Evolutionary conservation across 2,797 vertebrate genomes (phyloP).

Genomic region (Tokudaia muenninki): DNA sequence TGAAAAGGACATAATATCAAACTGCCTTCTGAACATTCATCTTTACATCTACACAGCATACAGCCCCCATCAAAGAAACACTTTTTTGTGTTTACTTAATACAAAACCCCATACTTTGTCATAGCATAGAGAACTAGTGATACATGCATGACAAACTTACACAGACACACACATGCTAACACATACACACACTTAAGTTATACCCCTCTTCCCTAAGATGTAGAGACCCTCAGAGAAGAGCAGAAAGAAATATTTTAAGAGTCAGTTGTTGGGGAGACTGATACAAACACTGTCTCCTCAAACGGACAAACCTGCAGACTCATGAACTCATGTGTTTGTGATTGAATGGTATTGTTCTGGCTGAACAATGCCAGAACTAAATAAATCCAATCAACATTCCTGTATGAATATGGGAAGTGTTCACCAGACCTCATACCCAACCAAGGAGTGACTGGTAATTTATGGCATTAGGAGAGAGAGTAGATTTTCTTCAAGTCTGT

Average conservation of each 20-base stretch:
- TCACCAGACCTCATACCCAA: neutral
- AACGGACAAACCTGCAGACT: too few relatives aligned
- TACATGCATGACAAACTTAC: neutral
- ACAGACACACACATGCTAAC: neutral
- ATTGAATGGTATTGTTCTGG: neutral
- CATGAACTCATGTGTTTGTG: neutral
- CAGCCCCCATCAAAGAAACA: neutral
- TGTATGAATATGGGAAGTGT: too few relatives aligned
- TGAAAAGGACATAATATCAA: neutral
- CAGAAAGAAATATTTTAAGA: neutral
- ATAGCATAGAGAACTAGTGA: too few relatives aligned
- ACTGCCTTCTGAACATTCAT: neutral
- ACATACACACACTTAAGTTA: neutral
- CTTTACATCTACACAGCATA: neutral
- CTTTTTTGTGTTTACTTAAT: neutral
- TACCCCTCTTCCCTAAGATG: too few relatives aligned
- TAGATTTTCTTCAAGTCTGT: neutral
- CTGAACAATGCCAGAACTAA: too few relatives aligned
- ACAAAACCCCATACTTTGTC: neutral
- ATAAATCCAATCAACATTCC: neutral
- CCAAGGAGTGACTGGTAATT: neutral
- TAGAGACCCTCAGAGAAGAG: neutral
- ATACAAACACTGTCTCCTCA: neutral
- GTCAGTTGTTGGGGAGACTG: accelerated
- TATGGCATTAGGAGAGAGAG: neutral